A percentile compares a stretch with the other conserved stretches of the same genome.
phyloP scores from a whole-genome alignment of 2,797 vertebrate genomes.

The Rhincodon typus region DNA sequence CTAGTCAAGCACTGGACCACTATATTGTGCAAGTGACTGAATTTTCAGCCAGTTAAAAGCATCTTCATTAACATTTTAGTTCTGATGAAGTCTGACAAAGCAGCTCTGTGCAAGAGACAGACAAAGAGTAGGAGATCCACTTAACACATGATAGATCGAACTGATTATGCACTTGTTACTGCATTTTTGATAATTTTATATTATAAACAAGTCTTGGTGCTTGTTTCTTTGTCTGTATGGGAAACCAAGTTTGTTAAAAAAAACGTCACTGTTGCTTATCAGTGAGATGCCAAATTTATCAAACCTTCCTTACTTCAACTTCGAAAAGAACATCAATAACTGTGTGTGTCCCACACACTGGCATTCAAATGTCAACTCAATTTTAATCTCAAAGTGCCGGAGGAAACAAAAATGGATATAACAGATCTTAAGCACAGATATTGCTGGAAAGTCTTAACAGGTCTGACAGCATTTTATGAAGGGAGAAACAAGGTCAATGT shows the following conservation, averaged over 20 bases:
- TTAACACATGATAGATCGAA: background rate
- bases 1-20: too few relatives aligned
- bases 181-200: background rate
- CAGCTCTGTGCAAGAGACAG: background rate
- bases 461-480: background rate
- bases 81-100: background rate
- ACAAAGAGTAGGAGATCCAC: background rate
- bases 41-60: too few relatives aligned
- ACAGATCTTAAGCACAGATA: background rate
- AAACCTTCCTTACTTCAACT: background rate
- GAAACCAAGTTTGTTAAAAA: background rate
- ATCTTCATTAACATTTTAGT: too few relatives aligned
- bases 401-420: background rate
- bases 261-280: background rate
- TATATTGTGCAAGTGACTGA: too few relatives aligned
- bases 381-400: background rate
- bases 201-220: background rate
- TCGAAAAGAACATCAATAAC: background rate
- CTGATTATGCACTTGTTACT: background rate
- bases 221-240: background rate
- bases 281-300: background rate
- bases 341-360: background rate
- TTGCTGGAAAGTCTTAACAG: background rate
- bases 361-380: background rate
- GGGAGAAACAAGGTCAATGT: background rate